Evolutionary conservation across 2,113 vertebrate species (phyloP).

Genomic region (Halcyon malimbica): DNA sequence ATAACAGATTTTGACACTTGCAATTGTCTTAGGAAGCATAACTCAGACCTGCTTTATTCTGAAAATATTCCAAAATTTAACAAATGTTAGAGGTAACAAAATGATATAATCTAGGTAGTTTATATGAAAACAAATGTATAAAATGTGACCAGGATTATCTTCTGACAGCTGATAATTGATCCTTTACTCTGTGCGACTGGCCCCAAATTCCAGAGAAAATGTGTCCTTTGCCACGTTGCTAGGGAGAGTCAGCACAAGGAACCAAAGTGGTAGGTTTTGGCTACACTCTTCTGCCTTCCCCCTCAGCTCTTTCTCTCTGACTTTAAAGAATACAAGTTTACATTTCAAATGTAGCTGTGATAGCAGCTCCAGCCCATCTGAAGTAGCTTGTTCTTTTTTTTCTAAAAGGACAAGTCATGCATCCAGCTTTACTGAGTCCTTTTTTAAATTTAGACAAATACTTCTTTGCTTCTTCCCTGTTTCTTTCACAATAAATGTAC

Average conservation of each 20-base stretch:
- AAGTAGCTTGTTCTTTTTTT: not conserved
- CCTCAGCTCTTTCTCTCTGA: not conserved
- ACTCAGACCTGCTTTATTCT: not conserved
- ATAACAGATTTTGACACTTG: not conserved
- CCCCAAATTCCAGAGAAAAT: not conserved
- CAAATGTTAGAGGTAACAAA: not conserved
- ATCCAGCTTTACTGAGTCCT: not conserved
- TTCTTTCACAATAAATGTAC: not conserved
- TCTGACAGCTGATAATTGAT: not conserved
- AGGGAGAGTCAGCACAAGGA: not conserved
- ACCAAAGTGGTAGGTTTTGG: not conserved
- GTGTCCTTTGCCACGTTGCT: not conserved
- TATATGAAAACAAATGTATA: not conserved
- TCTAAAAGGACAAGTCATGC: not conserved
- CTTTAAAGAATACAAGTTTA: not conserved
- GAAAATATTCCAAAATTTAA: not conserved
- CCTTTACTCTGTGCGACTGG: not conserved
- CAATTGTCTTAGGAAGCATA: not conserved
- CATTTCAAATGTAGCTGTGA: not conserved
- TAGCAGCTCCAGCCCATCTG: not conserved
- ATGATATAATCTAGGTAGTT: not conserved
- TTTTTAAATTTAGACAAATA: not conserved
- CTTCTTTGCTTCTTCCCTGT: not conserved
- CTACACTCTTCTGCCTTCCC: not conserved
- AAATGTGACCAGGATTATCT: not conserved